Base-by-base conservation (phyloP, 1,140 invertebrate species). In the Saxidomus purpurata region DNA sequence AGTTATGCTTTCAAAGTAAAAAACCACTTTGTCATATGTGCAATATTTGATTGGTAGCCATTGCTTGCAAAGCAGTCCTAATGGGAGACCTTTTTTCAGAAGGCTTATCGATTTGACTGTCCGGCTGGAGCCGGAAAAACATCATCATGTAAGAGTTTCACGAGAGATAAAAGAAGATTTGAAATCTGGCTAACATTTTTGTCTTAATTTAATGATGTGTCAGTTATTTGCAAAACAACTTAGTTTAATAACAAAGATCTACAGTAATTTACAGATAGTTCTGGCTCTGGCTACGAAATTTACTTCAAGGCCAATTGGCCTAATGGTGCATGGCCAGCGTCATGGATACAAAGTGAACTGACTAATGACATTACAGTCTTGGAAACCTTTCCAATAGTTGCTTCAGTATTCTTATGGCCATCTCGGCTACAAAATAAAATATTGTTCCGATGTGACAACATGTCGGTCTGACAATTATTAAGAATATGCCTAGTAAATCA, bases 111-210 rank as follows among this genome's bases (percentile, higher is more conserved):
- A 59, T 36, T 15, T 55, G 9, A 55, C 80, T 17, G 43, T 55
- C 6, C 40, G 83, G 3, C n/a, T 76, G 0, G 43, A 87, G 0
- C 83, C 90, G 17, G 86, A 80, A 52, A 1, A 79, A 59, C 34
- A 88, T 71, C 74, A 92, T 55, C 76, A 80, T 88, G 28, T 91
- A 1, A 49, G 79, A 15, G n/a, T 88, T 6, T 76, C 36, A 0
- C n/a, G 71, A 17, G 67, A 55, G 1, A 88, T 91, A 38, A 89
- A 88, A 67, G 61, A 77, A 0, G 90, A 90, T 38, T 15, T 92
- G 4, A 0, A 47, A 17, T 84, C 90, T 80, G 85, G 90, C 55
- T 74, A 28, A 0, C n/a, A 31, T 90, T 91, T 83, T 71, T 91
- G 4, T n/a, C 63, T n/a, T 3, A 87, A 17, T 88, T 80, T 52